Conservation (phyloP, 2,797 vertebrate species). For the Alosa sapidissima region DNA sequence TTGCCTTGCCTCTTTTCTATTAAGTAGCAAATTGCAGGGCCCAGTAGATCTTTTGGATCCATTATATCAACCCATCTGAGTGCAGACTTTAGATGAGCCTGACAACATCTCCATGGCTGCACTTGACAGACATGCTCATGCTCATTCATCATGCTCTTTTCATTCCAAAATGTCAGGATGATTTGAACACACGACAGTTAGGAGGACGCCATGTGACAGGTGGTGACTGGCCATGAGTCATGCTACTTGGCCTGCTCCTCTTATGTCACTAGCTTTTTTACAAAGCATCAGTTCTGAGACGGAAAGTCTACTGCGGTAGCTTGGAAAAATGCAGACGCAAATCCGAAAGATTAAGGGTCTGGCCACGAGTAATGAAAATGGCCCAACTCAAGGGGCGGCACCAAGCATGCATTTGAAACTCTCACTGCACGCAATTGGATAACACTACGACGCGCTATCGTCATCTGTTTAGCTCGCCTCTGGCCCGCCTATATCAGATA, state of each 20-base stretch:
- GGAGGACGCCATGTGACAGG: neutral
- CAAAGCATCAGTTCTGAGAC: neutral
- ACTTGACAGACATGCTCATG: neutral
- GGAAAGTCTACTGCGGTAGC: neutral
- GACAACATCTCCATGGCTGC: neutral
- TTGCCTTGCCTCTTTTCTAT: conserved; percentile 49
- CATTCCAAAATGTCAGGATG: neutral
- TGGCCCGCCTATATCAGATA: too few species aligned
- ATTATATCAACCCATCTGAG: neutral
- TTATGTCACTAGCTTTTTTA: neutral
- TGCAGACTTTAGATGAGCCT: neutral
- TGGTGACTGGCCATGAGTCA: neutral
- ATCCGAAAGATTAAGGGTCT: too few species aligned
- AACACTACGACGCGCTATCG: too few species aligned
- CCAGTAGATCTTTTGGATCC: conserved; percentile 46
- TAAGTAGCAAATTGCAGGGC: conserved; percentile 62
- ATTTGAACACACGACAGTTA: neutral
- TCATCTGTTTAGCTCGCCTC: too few species aligned
- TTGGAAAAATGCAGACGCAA: too few species aligned
- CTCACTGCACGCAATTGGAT: too few species aligned
- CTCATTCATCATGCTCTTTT: neutral
- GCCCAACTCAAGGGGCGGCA: too few species aligned
- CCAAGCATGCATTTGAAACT: too few species aligned
- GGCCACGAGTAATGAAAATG: too few species aligned
- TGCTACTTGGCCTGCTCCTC: neutral